Evolutionary conservation across 2,113 vertebrate genomes (phyloP).

Genomic region (Pycnonotus jocosus): DNA sequence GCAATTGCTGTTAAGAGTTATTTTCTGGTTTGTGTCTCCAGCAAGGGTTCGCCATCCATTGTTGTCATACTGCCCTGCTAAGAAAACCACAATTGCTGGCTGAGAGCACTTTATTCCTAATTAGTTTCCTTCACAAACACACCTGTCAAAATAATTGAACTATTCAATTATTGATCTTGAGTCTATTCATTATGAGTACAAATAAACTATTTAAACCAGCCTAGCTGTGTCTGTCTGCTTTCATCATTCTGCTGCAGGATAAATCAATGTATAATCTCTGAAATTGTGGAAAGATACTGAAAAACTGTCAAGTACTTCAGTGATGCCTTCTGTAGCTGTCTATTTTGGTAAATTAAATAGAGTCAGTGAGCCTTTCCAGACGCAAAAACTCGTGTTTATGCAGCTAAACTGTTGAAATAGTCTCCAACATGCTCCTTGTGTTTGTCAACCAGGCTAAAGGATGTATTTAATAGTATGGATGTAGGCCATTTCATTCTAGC

Average conservation of each 20-base stretch:
- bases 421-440: neutral
- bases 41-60: neutral
- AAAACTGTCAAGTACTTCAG: neutral
- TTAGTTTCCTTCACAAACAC: neutral
- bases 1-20: neutral
- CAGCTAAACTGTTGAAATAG: neutral
- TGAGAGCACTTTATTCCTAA: neutral
- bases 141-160: constrained; percentile 25
- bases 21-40: neutral
- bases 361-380: neutral
- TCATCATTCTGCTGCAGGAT: neutral
- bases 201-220: neutral
- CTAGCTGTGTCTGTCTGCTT: neutral
- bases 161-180: neutral
- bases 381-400: neutral
- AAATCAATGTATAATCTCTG: neutral
- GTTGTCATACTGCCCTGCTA: neutral
- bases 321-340: neutral
- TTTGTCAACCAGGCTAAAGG: neutral
- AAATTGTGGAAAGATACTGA: neutral
- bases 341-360: neutral
- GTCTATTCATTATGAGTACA: neutral
- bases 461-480: neutral
- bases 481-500: neutral
- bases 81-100: neutral